phyloP scores from a whole-genome alignment of 2,113 vertebrate genomes.

The Gymnarchus niloticus region DNA sequence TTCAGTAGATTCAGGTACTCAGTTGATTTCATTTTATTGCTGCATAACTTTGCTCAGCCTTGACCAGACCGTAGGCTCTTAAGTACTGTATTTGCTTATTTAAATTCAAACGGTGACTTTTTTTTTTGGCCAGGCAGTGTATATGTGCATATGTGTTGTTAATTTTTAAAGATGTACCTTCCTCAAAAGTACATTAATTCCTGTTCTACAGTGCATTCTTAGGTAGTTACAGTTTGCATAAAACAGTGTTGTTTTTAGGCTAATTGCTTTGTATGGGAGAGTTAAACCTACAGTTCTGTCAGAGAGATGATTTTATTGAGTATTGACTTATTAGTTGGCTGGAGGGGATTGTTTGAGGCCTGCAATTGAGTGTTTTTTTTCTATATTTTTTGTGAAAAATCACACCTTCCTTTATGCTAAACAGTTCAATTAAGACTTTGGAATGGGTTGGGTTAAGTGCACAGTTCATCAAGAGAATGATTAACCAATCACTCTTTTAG shows the following conservation, averaged over 20 bases:
- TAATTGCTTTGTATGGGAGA: background rate
- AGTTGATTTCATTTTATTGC: no score
- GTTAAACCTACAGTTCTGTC: background rate
- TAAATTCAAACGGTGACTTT: no score
- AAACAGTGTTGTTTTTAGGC: background rate
- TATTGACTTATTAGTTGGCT: background rate
- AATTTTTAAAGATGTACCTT: no score
- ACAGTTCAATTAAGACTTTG: background rate
- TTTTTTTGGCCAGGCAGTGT: no score
- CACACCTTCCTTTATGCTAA: background rate
- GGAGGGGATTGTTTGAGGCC: background rate
- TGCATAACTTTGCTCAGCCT: no score
- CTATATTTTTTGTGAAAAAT: background rate
- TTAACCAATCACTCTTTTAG: background rate
- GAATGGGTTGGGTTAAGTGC: no score
- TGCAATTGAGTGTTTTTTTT: background rate
- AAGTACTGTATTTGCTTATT: no score
- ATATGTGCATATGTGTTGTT: no score
- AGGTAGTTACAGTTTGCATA: background rate
- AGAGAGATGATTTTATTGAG: background rate
- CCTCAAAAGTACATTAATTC: background rate
- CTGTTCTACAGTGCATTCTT: background rate
- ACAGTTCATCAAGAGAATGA: background rate
- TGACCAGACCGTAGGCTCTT: no score
- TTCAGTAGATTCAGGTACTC: no score